Percentiles rank a stretch among this genome's conserved stretches.
phyloP scores from a whole-genome alignment of 2,113 vertebrate species.

The Elephas maximus region DNA sequence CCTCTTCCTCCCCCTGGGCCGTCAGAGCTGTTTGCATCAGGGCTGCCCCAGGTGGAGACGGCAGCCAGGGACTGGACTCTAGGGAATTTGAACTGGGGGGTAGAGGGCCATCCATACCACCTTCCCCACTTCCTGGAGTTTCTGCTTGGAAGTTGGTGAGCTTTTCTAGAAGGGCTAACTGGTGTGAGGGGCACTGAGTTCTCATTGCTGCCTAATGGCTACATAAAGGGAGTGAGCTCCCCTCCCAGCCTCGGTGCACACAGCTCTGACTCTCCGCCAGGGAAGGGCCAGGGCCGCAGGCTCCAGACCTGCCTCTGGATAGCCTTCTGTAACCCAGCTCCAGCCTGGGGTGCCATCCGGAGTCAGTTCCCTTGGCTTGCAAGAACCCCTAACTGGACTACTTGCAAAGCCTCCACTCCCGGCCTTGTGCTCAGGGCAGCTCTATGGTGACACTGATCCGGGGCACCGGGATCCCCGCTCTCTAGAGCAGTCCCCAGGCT shows the following conservation, averaged over 20 bases:
- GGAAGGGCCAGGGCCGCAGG: background rate
- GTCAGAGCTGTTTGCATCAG: slow-evolving; percentile 66
- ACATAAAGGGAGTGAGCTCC: background rate
- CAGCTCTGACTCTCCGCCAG: slow-evolving; percentile 58
- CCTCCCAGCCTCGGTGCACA: background rate
- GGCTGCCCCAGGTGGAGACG: background rate
- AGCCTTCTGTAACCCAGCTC: background rate
- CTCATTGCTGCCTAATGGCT: background rate
- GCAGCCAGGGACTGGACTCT: background rate
- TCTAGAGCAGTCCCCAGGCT: background rate
- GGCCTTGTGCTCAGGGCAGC: background rate
- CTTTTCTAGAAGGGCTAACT: background rate
- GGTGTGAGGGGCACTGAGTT: background rate
- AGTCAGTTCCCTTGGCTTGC: slow-evolving; percentile 23
- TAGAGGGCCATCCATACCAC: background rate
- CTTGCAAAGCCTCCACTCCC: background rate
- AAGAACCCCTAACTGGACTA: background rate
- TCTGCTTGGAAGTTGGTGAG: background rate
- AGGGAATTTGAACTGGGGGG: background rate
- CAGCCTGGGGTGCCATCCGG: background rate
- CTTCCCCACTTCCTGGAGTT: background rate
- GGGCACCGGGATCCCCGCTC: background rate
- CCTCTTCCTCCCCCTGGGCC: background rate
- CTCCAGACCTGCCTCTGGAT: background rate
- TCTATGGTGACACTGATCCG: background rate